A percentile compares a stretch with the other conserved stretches of the same genome.
phyloP scores from a whole-genome alignment of 2,888 invertebrate species.

The Drosophila kambysellisi region DNA sequence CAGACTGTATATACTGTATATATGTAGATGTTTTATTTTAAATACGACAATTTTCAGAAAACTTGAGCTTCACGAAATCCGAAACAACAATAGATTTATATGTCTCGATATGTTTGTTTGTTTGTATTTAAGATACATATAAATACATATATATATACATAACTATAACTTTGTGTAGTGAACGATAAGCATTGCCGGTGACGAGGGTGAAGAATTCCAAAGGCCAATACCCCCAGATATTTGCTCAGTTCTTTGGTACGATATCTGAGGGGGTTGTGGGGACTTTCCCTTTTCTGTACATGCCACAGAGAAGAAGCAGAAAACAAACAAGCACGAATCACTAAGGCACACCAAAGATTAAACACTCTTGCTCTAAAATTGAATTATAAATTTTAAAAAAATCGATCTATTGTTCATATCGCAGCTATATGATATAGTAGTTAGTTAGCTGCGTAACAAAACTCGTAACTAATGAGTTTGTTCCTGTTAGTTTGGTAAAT shows the following conservation, averaged over 20 bases:
- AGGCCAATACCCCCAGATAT: conserved; percentile 74
- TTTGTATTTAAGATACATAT: not conserved
- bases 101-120: not conserved
- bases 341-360: not conserved
- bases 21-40: conserved; percentile 9
- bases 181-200: conserved; percentile 69
- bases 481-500: not conserved
- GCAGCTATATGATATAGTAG: not conserved
- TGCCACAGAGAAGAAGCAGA: conserved; percentile 6
- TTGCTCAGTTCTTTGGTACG: conserved; percentile 1
- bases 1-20: too few species aligned
- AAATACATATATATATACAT: not conserved
- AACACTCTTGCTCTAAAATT: not conserved
- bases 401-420: not conserved
- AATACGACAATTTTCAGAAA: conserved; percentile 28
- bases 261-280: conserved; percentile 1
- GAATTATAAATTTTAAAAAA: not conserved
- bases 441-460: not conserved
- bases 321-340: conserved; percentile 18
- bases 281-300: conserved; percentile 65
- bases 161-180: conserved; percentile 36
- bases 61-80: conserved; percentile 26
- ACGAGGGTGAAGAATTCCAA: conserved; percentile 50
- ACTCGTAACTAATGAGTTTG: not conserved
- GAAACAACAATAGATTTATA: conserved; percentile 23